phyloP scores from a whole-genome alignment of 2,888 invertebrate species.

The Trichopria drosophilae region DNA sequence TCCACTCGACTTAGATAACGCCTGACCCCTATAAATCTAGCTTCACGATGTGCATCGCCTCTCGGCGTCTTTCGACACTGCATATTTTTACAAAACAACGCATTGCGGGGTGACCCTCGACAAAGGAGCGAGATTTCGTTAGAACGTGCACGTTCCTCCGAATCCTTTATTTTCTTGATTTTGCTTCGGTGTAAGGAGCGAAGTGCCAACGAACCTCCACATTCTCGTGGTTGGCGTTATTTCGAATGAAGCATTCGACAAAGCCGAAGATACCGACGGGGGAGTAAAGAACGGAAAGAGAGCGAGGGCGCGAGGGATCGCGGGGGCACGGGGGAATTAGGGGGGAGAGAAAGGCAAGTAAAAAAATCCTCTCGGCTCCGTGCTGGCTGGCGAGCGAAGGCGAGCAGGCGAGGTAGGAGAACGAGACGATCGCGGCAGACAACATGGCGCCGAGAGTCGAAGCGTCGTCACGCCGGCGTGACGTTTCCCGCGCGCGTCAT shows the following conservation, averaged over 20 bases:
- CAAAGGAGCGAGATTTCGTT: too few relatives aligned
- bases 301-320: conserved; percentile 14
- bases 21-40: too few relatives aligned
- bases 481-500: conserved; percentile 55
- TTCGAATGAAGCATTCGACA: too few relatives aligned
- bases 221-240: too few relatives aligned
- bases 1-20: too few relatives aligned
- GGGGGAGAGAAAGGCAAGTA: conserved; percentile 40
- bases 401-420: conserved; percentile 26
- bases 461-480: conserved; percentile 49
- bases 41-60: too few relatives aligned
- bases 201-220: too few relatives aligned
- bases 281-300: conserved; percentile 7
- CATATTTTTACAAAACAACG: too few relatives aligned
- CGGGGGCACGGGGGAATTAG: conserved; percentile 21
- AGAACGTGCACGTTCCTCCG: background rate
- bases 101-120: background rate
- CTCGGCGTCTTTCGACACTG: conserved; percentile 37
- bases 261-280: too few relatives aligned
- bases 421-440: conserved; percentile 50
- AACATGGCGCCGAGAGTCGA: conserved; percentile 55
- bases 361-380: conserved; percentile 46
- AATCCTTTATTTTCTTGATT: background rate
- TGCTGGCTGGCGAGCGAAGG: conserved; percentile 46
- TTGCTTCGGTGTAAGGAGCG: too few relatives aligned